Evolutionary conservation across 2,797 vertebrate genomes (phyloP).

Genomic region (Periparus ater): DNA sequence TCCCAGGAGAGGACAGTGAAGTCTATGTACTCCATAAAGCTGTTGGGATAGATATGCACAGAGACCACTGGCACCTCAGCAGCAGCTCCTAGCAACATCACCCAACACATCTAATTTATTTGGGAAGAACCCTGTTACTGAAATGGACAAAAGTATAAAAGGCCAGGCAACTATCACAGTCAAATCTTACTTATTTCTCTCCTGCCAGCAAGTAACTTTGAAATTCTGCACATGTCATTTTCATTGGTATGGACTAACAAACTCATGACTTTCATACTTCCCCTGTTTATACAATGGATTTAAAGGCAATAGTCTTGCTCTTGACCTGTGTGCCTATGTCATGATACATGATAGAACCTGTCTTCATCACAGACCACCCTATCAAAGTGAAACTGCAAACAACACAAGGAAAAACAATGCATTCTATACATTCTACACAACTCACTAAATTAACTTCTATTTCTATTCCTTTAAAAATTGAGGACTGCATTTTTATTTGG

Average conservation of each 20-base stretch:
- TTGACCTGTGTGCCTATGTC: not conserved
- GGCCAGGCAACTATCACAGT: not conserved
- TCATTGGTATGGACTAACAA: not conserved
- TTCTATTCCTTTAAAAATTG: not conserved
- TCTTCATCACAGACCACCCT: not conserved
- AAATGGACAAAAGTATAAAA: not conserved
- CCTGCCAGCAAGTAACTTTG: not conserved
- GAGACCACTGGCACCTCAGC: not conserved
- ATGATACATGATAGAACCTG: not conserved
- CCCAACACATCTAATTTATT: not conserved
- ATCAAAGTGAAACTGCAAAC: not conserved
- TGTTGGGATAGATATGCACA: not conserved
- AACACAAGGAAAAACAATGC: not conserved
- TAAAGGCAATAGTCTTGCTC: not conserved
- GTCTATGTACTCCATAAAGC: rapidly evolving
- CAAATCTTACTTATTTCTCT: not conserved
- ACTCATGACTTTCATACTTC: not conserved
- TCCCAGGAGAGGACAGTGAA: not conserved
- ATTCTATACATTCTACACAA: not conserved
- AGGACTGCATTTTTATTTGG: not conserved
- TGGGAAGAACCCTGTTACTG: not conserved
- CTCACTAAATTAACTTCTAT: not conserved
- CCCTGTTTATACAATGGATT: not conserved
- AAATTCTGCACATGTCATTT: not conserved
- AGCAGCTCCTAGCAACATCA: not conserved